Evolutionary conservation across 1,140 invertebrate species (phyloP).

Genomic region (Capitella teleta): DNA sequence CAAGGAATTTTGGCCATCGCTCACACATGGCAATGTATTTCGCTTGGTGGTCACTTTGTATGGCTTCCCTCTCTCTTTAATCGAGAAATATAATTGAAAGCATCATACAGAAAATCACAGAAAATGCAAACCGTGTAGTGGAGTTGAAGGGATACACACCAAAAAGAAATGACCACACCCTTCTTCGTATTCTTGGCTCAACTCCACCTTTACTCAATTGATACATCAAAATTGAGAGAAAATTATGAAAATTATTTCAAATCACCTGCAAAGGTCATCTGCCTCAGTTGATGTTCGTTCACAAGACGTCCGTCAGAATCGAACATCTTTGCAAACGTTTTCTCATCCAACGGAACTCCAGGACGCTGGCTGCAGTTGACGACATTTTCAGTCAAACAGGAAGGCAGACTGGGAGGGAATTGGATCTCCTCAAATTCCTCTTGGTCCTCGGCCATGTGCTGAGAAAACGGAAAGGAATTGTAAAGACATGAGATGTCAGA

Average conservation of each 20-base stretch:
- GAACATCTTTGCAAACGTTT: constrained; percentile 9
- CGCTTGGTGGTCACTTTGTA: constrained; percentile 21
- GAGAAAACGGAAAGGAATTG: too few relatives aligned
- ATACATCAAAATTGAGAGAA: neutral
- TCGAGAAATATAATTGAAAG: too few relatives aligned
- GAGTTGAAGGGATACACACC: constrained; percentile 31
- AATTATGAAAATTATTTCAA: neutral
- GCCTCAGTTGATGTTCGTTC: constrained; percentile 28
- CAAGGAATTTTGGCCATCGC: too few relatives aligned
- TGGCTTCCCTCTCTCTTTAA: constrained; percentile 21
- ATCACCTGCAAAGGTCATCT: constrained; percentile 31
- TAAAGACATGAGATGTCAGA: too few relatives aligned
- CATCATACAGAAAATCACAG: too few relatives aligned
- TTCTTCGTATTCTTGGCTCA: constrained; percentile 24
- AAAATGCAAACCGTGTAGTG: constrained; percentile 30
- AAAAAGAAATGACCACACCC: constrained; percentile 36
- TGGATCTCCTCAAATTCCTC: constrained; percentile 1
- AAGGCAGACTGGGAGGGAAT: neutral
- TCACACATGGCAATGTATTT: too few relatives aligned
- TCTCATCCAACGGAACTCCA: neutral
- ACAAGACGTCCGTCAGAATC: constrained; percentile 35
- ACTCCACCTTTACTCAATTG: constrained; percentile 31
- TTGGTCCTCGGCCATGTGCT: neutral
- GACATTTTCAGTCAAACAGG: too few relatives aligned
- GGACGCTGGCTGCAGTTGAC: neutral